phyloP scores from a whole-genome alignment of 2,797 vertebrate genomes.

The Hapalemur alaotrensis region DNA sequence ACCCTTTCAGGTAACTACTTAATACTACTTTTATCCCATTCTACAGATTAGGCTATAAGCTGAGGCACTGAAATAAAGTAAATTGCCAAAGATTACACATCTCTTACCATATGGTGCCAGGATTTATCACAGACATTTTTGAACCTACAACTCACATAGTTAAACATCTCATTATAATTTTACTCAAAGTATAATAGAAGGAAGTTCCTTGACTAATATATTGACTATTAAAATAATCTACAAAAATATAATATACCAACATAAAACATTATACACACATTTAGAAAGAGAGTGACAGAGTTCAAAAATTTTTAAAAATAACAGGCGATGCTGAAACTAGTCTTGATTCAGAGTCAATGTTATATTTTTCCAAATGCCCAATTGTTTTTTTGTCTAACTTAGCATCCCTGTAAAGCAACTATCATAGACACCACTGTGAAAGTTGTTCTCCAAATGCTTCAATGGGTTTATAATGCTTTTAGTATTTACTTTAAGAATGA shows the following conservation, averaged over 20 bases:
- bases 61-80: not conserved
- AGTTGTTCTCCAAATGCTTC: conserved; percentile 24
- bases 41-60: not conserved
- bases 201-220: not conserved
- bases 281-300: not conserved
- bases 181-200: not conserved
- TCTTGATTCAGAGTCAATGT: conserved; percentile 12
- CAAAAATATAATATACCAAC: not conserved
- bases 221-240: not conserved
- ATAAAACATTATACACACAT: not conserved
- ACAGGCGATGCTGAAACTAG: not conserved
- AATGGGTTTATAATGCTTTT: conserved; percentile 14
- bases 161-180: not conserved
- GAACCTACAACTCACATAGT: not conserved
- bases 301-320: not conserved
- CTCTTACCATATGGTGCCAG: not conserved
- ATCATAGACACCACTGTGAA: not conserved
- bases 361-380: not conserved
- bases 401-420: not conserved
- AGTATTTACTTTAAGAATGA: conserved; percentile 57
- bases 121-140: not conserved
- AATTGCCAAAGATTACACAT: not conserved
- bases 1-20: not conserved
- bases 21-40: not conserved
- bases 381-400: not conserved